Evolutionary conservation across 2,113 vertebrate genomes (phyloP).

Genomic region (Aythya baeri): DNA sequence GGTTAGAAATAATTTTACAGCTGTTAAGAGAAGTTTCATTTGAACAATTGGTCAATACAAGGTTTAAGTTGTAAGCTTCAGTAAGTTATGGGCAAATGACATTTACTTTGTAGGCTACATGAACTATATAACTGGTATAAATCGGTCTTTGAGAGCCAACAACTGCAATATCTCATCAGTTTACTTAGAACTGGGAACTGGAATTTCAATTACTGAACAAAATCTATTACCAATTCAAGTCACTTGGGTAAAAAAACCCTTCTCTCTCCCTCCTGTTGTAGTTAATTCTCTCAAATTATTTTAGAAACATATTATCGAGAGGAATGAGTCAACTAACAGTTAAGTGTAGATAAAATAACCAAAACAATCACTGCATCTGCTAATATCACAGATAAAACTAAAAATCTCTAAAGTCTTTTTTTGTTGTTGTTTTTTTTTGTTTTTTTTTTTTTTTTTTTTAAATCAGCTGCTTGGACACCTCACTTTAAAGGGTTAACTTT

Average conservation of each 20-base stretch:
- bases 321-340: background rate
- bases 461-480: background rate
- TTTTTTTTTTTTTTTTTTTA: background rate
- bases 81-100: background rate
- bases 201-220: constrained; percentile 29
- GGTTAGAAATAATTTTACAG: constrained; percentile 15
- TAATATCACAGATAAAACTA: background rate
- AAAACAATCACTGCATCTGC: background rate
- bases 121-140: constrained; percentile 8
- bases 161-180: background rate
- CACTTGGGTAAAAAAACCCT: background rate
- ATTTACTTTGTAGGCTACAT: constrained; percentile 6
- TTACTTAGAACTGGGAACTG: background rate
- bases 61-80: constrained; percentile 7
- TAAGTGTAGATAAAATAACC: background rate
- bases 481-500: background rate
- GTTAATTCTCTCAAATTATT: constrained; percentile 13
- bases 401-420: background rate
- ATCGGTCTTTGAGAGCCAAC: background rate
- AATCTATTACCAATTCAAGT: constrained; percentile 9
- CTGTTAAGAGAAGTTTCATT: constrained; percentile 11
- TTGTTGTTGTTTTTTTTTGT: no score
- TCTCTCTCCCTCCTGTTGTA: background rate
- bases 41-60: constrained; percentile 23
- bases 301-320: background rate